Evolutionary conservation across 2,113 vertebrate species (phyloP).

Genomic region (Pseudorectes ferrugineus): DNA sequence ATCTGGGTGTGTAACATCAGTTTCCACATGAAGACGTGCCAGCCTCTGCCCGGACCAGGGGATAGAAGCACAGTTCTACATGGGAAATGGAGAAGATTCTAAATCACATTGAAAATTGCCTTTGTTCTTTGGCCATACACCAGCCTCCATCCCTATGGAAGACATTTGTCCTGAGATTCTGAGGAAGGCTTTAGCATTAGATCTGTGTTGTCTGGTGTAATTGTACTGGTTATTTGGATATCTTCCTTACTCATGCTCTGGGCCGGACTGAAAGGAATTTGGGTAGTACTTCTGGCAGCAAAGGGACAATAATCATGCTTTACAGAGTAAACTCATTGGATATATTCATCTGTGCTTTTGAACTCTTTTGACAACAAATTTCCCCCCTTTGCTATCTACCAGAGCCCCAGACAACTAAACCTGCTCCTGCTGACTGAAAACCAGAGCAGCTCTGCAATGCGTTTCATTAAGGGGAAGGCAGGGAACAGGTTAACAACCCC

Average conservation of each 20-base stretch:
- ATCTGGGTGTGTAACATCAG: not conserved
- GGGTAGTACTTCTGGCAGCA: not conserved
- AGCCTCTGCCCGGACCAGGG: not conserved
- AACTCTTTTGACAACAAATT: not conserved
- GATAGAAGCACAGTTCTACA: fast-evolving
- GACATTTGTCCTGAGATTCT: not conserved
- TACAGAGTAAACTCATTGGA: not conserved
- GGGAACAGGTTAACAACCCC: not conserved
- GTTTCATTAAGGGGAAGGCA: not conserved
- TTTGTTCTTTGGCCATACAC: not conserved
- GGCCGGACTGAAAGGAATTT: not conserved
- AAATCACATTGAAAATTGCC: not conserved
- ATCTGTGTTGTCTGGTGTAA: not conserved
- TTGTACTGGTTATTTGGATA: not conserved
- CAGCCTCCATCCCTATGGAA: fast-evolving
- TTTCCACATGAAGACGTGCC: fast-evolving
- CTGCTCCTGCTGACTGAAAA: not conserved
- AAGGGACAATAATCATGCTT: not conserved
- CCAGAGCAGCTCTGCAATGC: not conserved
- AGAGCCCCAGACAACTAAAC: not conserved
- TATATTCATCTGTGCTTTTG: not conserved
- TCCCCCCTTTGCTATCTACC: not conserved
- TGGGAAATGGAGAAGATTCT: not conserved
- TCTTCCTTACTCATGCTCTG: not conserved
- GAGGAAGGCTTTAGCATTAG: not conserved